Conservation (phyloP, 2,888 invertebrate genomes). For the Hipparchia semele region DNA sequence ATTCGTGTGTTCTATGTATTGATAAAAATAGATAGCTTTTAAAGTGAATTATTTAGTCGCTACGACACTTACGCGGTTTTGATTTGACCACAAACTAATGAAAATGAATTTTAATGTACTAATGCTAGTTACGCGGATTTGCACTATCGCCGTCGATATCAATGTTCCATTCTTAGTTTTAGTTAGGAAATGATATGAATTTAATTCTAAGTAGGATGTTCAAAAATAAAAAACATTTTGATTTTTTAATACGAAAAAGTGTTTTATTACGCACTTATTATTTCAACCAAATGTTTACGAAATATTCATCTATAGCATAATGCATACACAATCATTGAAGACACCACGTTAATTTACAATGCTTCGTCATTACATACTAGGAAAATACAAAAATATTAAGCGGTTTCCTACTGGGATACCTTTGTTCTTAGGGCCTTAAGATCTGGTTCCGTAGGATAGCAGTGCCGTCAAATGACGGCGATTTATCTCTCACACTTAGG, state of each 20-base stretch:
- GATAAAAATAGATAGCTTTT: too few relatives aligned
- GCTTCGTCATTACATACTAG: conserved; percentile 71
- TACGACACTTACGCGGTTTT: too few relatives aligned
- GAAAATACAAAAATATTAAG: conserved; percentile 83
- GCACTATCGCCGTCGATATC: too few relatives aligned
- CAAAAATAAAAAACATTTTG: conserved; percentile 26
- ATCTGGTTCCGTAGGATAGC: neutral
- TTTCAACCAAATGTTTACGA: conserved; percentile 81
- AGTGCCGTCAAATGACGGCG: neutral
- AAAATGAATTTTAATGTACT: too few relatives aligned
- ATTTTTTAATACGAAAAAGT: conserved; percentile 74
- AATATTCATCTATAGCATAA: conserved; percentile 80
- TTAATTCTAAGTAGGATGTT: neutral
- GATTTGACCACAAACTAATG: too few relatives aligned
- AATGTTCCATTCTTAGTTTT: too few relatives aligned
- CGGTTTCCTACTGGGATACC: conserved; percentile 70
- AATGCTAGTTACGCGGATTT: too few relatives aligned
- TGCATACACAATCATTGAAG: conserved; percentile 78
- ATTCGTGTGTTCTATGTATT: too few relatives aligned
- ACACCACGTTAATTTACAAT: conserved; percentile 69
- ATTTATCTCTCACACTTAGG: too few relatives aligned
- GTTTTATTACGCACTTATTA: conserved; percentile 84
- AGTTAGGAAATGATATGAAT: neutral
- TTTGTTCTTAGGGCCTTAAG: conserved; percentile 39
- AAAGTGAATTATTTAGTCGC: too few relatives aligned